Conservation (phyloP, 1,140 invertebrate species). For the Zaprionus vittiger region DNA sequence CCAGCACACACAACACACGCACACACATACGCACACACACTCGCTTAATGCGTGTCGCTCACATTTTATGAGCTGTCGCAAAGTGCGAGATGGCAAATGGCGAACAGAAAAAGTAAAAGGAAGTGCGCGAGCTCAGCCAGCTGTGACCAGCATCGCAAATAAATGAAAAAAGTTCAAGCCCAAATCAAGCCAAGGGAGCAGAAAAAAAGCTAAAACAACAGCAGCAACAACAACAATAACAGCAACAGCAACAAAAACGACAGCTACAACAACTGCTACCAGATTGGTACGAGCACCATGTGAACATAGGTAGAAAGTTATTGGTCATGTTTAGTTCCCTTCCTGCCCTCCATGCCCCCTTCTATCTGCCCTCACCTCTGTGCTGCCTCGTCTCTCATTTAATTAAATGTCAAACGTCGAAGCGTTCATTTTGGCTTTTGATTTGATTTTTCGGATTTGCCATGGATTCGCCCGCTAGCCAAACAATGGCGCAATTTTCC, state of each 20-base stretch:
- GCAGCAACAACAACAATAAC: slow-evolving; percentile 36
- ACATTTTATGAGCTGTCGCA: slow-evolving; percentile 81
- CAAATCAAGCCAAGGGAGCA: slow-evolving; percentile 54
- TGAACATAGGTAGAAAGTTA: slow-evolving; percentile 60
- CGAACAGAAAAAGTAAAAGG: slow-evolving; percentile 60
- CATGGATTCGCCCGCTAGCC: slow-evolving; percentile 16
- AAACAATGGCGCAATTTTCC: slow-evolving; percentile 42
- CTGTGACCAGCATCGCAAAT: slow-evolving; percentile 79
- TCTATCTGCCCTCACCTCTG: not conserved
- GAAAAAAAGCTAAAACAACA: slow-evolving; percentile 37
- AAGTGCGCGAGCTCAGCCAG: slow-evolving; percentile 76
- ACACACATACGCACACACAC: slow-evolving; percentile 23
- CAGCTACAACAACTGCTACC: slow-evolving; percentile 30
- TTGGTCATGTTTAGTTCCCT: slow-evolving; percentile 58
- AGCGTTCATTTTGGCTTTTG: slow-evolving; percentile 54
- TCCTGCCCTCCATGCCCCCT: not conserved
- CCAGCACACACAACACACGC: slow-evolving; percentile 38
- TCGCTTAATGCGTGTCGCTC: slow-evolving; percentile 77
- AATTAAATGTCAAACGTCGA: slow-evolving; percentile 77
- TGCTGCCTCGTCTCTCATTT: slow-evolving; percentile 55
- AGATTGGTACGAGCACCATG: slow-evolving; percentile 24
- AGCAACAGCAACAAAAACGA: slow-evolving; percentile 16
- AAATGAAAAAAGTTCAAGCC: slow-evolving; percentile 74
- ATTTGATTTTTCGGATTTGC: slow-evolving; percentile 62
- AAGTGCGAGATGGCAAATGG: slow-evolving; percentile 59